Base-by-base conservation (phyloP, 2,888 invertebrate species). In the Flexamia atlantica region DNA sequence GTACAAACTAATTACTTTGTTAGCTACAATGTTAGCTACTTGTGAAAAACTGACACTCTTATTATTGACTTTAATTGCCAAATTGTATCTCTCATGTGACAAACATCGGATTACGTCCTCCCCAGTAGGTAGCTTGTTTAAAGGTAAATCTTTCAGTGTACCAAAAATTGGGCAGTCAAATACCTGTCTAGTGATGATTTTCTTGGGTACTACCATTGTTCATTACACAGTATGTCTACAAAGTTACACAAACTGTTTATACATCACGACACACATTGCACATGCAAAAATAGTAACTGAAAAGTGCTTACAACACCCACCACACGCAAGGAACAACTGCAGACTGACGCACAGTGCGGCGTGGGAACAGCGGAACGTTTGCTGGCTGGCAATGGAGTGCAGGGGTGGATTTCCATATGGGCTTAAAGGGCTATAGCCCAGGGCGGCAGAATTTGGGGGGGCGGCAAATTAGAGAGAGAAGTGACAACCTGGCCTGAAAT, bases 191-290 rank as follows among this genome's bases (percentile, higher is more conserved):
- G 72, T 72, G 72, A 72, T 72, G 40, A 72, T 40, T 72, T 9
- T 72, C 42, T 64, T 72, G 20, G 72, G 20, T 72, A 72, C 40
- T 72, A 42, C 36, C 72, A 72, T 72, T 12, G 42, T 72, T 17
- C 72, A 72, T 20, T 72, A 40, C 72, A 72, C 72, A 72, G 70
- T 70, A 72, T 72, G 72, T 72, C 42, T 42, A 72, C 40, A 72
- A 72, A 40, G 20, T 40, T 72, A 72, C 72, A 72, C 72, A 36
- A 72, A 30, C 28, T 40, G 30, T n/a, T 5, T 40, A 40, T 20
- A 72, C n/a, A 40, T 72, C 20, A 40, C 40, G 10, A 72, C 1
- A 68, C 68, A 68, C 68, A 40, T 20, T 70, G 70, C 32, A 70
- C 30, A 70, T 70, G 30, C 70, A 70, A 70, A 70, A 70, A 70